phyloP scores from a whole-genome alignment of 2,888 invertebrate genomes.

The Pseudococcus longispinus region DNA sequence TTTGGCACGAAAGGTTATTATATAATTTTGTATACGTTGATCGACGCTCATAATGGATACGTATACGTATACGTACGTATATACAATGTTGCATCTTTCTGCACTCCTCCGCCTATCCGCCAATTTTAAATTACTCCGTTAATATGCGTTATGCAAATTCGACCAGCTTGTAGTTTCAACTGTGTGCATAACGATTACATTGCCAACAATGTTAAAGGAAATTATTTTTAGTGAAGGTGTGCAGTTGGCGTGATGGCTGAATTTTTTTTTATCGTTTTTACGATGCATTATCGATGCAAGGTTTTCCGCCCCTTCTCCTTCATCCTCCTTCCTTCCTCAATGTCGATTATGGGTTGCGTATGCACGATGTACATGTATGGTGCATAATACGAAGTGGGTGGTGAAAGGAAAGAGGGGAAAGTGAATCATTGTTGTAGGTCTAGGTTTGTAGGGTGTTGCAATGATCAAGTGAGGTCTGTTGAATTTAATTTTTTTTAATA shows the following conservation, averaged over 20 bases:
- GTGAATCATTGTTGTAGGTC: no score
- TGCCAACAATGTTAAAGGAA: constrained; percentile 34
- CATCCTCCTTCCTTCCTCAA: neutral
- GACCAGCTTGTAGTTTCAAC: neutral
- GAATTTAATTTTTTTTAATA: no score
- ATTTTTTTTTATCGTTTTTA: constrained; percentile 19
- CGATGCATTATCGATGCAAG: constrained; percentile 8
- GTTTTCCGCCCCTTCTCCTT: neutral
- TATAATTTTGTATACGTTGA: neutral
- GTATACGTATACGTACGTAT: neutral
- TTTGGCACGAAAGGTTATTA: neutral
- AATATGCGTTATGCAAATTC: constrained; percentile 24
- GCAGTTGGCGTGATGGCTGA: constrained; percentile 17
- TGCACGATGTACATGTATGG: no score
- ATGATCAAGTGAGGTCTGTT: no score
- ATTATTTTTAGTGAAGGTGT: constrained; percentile 42
- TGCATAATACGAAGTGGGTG: no score
- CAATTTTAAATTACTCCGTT: constrained; percentile 10
- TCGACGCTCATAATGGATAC: neutral
- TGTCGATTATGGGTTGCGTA: no score
- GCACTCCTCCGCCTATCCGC: neutral
- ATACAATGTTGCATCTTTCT: constrained; percentile 16
- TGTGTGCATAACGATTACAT: constrained; percentile 6
- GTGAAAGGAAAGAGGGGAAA: no score
- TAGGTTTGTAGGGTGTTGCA: no score